Conservation (phyloP, 2,797 vertebrate genomes). For the Otolemur crassicaudatus region DNA sequence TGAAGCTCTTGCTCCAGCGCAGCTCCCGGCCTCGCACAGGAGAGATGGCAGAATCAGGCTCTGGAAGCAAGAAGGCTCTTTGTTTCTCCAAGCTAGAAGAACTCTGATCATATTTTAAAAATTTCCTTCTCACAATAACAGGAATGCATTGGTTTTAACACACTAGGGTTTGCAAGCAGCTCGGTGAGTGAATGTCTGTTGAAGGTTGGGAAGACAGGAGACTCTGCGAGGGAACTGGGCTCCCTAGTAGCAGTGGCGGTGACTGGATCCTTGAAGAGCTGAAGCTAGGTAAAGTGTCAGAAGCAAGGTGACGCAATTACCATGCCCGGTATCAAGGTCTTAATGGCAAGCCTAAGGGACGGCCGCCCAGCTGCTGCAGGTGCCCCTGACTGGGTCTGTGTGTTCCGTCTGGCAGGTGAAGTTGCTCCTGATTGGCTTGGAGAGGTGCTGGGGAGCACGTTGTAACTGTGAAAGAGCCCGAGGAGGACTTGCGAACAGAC, state of each 20-base stretch:
- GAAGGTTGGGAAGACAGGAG: neutral
- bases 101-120: constrained; percentile 73
- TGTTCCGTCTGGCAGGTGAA: neutral
- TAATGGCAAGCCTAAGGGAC: neutral
- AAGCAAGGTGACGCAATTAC: neutral
- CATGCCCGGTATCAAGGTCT: neutral
- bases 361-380: neutral
- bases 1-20: constrained; percentile 64
- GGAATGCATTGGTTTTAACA: neutral
- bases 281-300: neutral
- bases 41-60: constrained; percentile 74
- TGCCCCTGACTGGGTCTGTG: too few species aligned
- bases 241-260: neutral
- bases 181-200: neutral
- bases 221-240: neutral
- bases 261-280: neutral
- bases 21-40: constrained; percentile 4
- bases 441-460: neutral
- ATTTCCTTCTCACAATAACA: constrained; percentile 75
- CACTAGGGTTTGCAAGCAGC: neutral
- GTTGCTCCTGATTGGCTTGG: neutral
- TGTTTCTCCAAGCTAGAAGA: constrained; percentile 75
- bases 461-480: neutral
- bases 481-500: neutral
- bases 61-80: constrained; percentile 73